Percentiles rank a stretch among this genome's conserved stretches.
phyloP scores from a whole-genome alignment of 2,797 vertebrate species.

The Gephyroberyx darwinii region DNA sequence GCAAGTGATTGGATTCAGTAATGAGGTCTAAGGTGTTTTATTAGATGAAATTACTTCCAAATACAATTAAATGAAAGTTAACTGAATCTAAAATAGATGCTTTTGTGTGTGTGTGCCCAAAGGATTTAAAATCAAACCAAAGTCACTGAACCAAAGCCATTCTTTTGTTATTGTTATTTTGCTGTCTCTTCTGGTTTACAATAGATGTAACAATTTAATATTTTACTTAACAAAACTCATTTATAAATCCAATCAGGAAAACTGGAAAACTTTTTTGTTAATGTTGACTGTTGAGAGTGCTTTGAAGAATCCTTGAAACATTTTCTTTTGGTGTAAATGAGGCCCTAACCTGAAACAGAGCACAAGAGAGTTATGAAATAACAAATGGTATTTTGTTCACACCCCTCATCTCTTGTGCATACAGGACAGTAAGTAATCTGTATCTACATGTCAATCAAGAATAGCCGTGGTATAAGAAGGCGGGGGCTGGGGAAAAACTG shows the following conservation, averaged over 20 bases:
- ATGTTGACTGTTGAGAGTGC: background rate
- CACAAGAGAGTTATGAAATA: no score
- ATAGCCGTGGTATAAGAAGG: conserved; percentile 61
- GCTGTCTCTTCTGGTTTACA: conserved; percentile 19
- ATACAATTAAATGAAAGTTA: conserved; percentile 74
- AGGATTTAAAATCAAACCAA: conserved; percentile 47
- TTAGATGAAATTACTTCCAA: conserved; percentile 71
- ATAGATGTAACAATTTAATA: conserved; percentile 23
- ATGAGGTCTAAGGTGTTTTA: conserved; percentile 76
- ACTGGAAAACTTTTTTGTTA: background rate
- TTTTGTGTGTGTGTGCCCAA: conserved; percentile 38
- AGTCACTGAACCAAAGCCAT: conserved; percentile 35
- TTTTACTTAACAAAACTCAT: background rate
- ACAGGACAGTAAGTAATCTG: conserved; percentile 2
- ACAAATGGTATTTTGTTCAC: background rate
- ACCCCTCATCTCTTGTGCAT: conserved; percentile 18
- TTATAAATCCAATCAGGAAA: conserved; percentile 6
- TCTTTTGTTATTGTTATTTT: conserved; percentile 9
- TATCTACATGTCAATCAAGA: conserved; percentile 70
- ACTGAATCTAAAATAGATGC: conserved; percentile 60
- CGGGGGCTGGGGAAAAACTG: conserved; percentile 43
- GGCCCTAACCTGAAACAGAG: background rate
- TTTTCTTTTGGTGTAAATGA: conserved; percentile 16
- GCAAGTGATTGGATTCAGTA: conserved; percentile 72
- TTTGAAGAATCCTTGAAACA: conserved; percentile 18